phyloP scores from a whole-genome alignment of 2,113 vertebrate genomes.

The Pseudonaja textilis region DNA sequence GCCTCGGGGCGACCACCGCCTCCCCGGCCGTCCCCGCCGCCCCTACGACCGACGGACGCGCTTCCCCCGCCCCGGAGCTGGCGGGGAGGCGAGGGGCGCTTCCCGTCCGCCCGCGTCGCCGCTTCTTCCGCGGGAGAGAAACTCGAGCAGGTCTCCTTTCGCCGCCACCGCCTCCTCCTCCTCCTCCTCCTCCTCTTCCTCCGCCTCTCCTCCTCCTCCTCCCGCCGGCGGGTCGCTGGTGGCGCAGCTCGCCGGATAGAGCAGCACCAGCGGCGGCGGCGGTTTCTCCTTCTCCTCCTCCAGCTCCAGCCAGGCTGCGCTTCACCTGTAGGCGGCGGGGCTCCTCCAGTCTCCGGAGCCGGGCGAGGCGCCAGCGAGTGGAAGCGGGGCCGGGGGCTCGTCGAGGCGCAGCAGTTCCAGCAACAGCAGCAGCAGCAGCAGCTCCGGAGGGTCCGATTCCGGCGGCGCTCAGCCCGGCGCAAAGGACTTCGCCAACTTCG shows the following conservation, averaged over 20 bases:
- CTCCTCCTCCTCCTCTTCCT: not conserved
- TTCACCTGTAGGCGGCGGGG: not conserved
- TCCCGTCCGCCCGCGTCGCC: not conserved
- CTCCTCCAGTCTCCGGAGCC: not conserved
- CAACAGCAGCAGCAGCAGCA: not conserved
- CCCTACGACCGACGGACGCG: not conserved
- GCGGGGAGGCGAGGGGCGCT: constrained; percentile 25
- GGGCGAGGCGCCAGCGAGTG: not conserved
- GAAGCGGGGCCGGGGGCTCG: not conserved
- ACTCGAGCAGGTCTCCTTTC: constrained; percentile 42
- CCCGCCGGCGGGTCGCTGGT: constrained; percentile 48
- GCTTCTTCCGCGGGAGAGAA: constrained; percentile 36
- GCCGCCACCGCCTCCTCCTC: constrained; percentile 26
- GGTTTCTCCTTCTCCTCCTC: constrained; percentile 40
- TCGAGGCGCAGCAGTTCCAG: not conserved
- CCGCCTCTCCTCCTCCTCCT: not conserved
- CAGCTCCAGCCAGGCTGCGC: not conserved
- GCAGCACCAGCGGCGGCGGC: constrained; percentile 22
- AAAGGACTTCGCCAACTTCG: not conserved
- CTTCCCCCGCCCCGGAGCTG: not conserved
- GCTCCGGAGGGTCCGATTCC: not conserved
- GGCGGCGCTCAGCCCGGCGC: not conserved
- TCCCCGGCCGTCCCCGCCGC: constrained; percentile 1
- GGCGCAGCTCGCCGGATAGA: constrained; percentile 43
- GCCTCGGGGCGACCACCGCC: constrained; percentile 50